Evolutionary conservation across 35 echinoderm and acorn worm species (phyloP).

Genomic region (Apostichopus californicus): DNA sequence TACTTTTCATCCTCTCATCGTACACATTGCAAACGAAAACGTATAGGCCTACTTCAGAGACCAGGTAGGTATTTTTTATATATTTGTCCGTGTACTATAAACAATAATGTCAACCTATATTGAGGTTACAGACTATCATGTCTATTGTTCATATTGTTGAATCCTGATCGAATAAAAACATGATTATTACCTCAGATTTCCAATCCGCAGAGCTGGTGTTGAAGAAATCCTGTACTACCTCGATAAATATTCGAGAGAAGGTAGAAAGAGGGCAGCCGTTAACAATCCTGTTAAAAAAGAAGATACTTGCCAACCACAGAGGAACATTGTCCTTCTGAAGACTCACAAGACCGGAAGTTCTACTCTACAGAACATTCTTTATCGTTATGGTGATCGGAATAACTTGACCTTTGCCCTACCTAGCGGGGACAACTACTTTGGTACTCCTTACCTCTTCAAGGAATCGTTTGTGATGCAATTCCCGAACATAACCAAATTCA

Average conservation of each 20-base stretch:
- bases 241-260: background rate
- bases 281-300: background rate
- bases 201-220: background rate
- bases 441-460: slow-evolving; percentile 25
- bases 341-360: slow-evolving; percentile 80
- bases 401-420: slow-evolving; percentile 72
- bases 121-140: no score
- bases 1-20: no score
- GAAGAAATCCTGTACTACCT: background rate
- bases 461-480: background rate
- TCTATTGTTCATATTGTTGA: no score
- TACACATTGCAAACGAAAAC: no score
- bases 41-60: no score
- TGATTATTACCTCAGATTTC: background rate
- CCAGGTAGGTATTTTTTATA: no score
- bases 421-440: slow-evolving; percentile 18
- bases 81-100: no score
- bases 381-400: slow-evolving; percentile 61
- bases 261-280: background rate
- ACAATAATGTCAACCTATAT: no score
- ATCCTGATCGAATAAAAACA: no score
- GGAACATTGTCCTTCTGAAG: slow-evolving; percentile 68
- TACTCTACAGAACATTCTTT: slow-evolving; percentile 72
- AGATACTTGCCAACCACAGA: slow-evolving; percentile 41
- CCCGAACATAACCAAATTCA: slow-evolving; percentile 15